Conservation (phyloP, 92 coral and sea anemone genomes). For the Pocillopora meandrina region DNA sequence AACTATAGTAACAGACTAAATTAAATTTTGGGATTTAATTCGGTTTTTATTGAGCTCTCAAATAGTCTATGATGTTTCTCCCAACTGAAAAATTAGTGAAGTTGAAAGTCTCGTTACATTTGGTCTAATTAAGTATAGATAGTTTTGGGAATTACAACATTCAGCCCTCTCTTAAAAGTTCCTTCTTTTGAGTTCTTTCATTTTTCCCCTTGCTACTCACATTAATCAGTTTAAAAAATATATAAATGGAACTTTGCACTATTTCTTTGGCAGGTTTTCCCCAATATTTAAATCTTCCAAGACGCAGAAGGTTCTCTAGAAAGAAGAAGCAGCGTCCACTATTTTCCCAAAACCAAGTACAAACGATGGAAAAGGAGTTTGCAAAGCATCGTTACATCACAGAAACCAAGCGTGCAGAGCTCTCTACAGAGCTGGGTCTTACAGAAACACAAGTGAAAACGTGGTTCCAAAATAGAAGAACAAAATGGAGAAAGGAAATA, state of each 20-base stretch:
- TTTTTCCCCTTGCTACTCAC: not conserved
- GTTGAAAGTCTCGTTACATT: no score
- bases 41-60: no score
- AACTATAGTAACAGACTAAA: no score
- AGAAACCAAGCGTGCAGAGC: constrained; percentile 48
- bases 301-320: constrained; percentile 20
- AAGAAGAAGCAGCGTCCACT: constrained; percentile 49
- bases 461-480: constrained; percentile 67
- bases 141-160: no score
- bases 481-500: constrained; percentile 57
- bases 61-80: no score
- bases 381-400: constrained; percentile 25
- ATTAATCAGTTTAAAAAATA: not conserved
- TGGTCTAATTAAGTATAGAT: no score
- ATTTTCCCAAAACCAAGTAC: constrained; percentile 43
- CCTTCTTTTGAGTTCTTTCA: not conserved
- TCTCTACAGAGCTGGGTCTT: constrained; percentile 47
- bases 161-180: no score
- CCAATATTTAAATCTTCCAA: not conserved
- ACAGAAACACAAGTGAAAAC: constrained; percentile 70
- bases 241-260: not conserved
- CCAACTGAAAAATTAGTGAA: no score
- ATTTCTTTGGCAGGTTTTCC: not conserved
- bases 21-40: no score
- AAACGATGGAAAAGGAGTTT: constrained; percentile 43